phyloP scores from a whole-genome alignment of 2,113 vertebrate genomes.

The Chloroceryle aenea region DNA sequence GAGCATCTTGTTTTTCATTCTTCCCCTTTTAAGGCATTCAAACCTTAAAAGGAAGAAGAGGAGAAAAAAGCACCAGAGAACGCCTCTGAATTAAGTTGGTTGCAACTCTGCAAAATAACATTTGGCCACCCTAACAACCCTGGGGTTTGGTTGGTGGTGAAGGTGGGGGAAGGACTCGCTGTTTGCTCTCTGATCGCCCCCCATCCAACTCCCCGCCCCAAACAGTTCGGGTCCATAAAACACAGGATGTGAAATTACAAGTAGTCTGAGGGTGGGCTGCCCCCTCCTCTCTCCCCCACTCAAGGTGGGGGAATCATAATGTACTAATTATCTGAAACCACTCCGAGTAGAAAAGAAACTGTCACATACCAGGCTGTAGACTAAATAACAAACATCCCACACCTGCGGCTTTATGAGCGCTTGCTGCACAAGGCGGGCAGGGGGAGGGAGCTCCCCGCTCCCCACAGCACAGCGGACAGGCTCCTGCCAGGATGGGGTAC shows the following conservation, averaged over 20 bases:
- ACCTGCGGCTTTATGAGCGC: constrained; percentile 85
- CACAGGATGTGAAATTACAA: constrained; percentile 88
- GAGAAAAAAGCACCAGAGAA: neutral
- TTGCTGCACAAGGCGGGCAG: constrained; percentile 5
- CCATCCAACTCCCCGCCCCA: constrained; percentile 43
- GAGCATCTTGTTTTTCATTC: constrained; percentile 69
- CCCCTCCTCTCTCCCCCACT: constrained; percentile 77
- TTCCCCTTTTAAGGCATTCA: constrained; percentile 42
- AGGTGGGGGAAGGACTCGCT: constrained; percentile 66
- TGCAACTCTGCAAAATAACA: constrained; percentile 74
- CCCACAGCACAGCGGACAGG: neutral
- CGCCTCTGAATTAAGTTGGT: neutral
- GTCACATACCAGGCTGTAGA: constrained; percentile 84
- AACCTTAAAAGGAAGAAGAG: neutral
- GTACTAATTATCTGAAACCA: constrained; percentile 86
- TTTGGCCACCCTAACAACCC: constrained; percentile 77
- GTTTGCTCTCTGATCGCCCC: constrained; percentile 67
- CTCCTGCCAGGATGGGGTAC: constrained; percentile 44
- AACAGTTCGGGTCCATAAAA: constrained; percentile 84
- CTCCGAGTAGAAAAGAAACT: constrained; percentile 75
- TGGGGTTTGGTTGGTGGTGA: constrained; percentile 52
- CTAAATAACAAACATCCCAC: constrained; percentile 88
- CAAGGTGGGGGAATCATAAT: constrained; percentile 85
- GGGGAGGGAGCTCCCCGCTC: constrained; percentile 61
- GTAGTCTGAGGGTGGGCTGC: constrained; percentile 85